Percentiles rank a stretch among this genome's conserved stretches.
These are phyloP conservation scores for Nomada goodeniana DNA, from an alignment of 2,888 invertebrate species.

Conservation along the genomic window DNA sequence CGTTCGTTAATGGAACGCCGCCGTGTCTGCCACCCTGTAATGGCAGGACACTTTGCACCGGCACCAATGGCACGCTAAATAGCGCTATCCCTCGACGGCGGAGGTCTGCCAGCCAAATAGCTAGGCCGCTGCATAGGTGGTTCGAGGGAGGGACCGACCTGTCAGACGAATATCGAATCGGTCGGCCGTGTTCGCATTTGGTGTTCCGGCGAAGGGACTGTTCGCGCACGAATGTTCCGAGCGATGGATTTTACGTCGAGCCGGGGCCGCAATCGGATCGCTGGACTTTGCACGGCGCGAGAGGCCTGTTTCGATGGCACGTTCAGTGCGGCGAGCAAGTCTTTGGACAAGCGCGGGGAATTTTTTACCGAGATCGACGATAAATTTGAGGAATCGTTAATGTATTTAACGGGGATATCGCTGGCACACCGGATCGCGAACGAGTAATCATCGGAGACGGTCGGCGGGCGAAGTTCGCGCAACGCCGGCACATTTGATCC, in stretches of 20 bases:
- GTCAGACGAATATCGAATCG: slow-evolving; percentile 44
- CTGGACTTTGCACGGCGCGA: no score
- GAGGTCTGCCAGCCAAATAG: slow-evolving; percentile 59
- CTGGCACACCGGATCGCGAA: no score
- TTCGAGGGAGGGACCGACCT: slow-evolving; percentile 44
- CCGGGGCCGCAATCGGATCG: not conserved
- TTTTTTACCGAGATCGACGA: no score
- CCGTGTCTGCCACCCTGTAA: slow-evolving; percentile 68
- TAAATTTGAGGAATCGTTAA: no score
- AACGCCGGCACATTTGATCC: not conserved
- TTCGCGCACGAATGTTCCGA: not conserved
- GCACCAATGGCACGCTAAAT: slow-evolving; percentile 65
- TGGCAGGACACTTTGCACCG: slow-evolving; percentile 73
- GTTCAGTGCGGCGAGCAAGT: no score
- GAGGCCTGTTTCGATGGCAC: not conserved
- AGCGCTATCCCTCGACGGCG: slow-evolving; percentile 65
- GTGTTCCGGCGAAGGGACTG: not conserved
- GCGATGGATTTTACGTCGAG: not conserved
- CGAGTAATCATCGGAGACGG: no score
- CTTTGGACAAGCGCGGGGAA: no score
- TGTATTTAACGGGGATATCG: no score
- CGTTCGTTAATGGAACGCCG: slow-evolving; percentile 70
- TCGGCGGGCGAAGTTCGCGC: no score
- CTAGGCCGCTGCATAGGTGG: slow-evolving; percentile 38
- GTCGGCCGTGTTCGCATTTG: not conserved